Evolutionary conservation across 2,797 vertebrate genomes (phyloP).

Genomic region (Sebastes steindachneri): DNA sequence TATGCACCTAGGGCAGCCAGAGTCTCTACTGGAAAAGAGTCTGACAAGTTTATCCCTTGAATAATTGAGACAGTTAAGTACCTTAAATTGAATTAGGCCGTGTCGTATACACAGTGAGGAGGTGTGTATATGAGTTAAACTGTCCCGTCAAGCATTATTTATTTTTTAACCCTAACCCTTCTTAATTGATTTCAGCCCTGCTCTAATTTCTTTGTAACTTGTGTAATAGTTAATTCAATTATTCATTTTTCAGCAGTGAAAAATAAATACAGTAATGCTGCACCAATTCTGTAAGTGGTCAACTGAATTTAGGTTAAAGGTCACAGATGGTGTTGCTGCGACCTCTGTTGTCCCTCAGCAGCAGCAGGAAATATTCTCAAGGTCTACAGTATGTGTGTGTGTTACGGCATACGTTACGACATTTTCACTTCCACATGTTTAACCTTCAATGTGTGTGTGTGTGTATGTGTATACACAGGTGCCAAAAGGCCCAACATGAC

Average conservation of each 20-base stretch:
- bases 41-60: too few relatives aligned
- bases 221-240: neutral
- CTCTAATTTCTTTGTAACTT: neutral
- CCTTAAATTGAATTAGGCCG: too few relatives aligned
- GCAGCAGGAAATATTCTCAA: conserved; percentile 57
- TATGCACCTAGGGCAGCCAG: too few relatives aligned
- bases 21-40: too few relatives aligned
- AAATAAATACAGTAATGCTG: neutral
- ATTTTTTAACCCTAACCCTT: neutral
- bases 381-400: neutral
- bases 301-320: neutral
- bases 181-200: neutral
- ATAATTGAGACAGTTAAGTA: too few relatives aligned
- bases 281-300: neutral
- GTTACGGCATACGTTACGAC: neutral
- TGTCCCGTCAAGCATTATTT: too few relatives aligned
- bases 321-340: neutral
- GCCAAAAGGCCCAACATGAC: neutral
- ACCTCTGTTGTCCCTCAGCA: conserved; percentile 12
- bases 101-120: too few relatives aligned
- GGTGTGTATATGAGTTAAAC: too few relatives aligned
- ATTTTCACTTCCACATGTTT: neutral
- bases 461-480: conserved; percentile 39
- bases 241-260: neutral
- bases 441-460: neutral